Conservation (phyloP, 2,888 invertebrate genomes). For the Artemia sinica region DNA sequence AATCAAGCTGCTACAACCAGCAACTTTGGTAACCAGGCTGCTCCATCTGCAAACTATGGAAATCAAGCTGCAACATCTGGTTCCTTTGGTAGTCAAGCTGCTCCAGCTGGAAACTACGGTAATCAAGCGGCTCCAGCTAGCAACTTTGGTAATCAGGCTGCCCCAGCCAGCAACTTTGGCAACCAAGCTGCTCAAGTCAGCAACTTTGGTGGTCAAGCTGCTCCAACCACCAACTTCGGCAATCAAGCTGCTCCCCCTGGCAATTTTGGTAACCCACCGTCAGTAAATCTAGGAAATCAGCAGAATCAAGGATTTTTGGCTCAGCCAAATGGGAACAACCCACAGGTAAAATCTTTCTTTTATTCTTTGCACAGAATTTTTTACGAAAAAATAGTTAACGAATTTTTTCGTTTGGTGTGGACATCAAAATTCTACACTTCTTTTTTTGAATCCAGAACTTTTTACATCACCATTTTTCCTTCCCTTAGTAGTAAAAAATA, state of each 20-base stretch:
- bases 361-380: no score
- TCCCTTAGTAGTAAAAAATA: no score
- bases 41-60: not conserved
- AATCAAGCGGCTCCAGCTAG: conserved; percentile 9
- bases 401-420: no score
- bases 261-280: not conserved
- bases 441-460: no score
- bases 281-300: not conserved
- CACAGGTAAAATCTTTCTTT: no score
- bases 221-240: not conserved
- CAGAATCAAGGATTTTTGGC: no score
- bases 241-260: not conserved
- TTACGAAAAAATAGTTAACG: no score
- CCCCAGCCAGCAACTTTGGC: not conserved
- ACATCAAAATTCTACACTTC: no score
- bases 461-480: no score
- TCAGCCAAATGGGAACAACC: no score
- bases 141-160: not conserved
- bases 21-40: conserved; percentile 1
- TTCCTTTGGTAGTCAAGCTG: conserved; percentile 4
- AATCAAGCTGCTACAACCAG: not conserved
- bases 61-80: conserved; percentile 5
- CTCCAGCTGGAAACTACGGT: not conserved
- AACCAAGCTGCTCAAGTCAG: not conserved
- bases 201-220: not conserved